A percentile compares a stretch with the other conserved stretches of the same genome.
phyloP scores from a whole-genome alignment of 2,797 vertebrate genomes.

The Lithobates sylvaticus region DNA sequence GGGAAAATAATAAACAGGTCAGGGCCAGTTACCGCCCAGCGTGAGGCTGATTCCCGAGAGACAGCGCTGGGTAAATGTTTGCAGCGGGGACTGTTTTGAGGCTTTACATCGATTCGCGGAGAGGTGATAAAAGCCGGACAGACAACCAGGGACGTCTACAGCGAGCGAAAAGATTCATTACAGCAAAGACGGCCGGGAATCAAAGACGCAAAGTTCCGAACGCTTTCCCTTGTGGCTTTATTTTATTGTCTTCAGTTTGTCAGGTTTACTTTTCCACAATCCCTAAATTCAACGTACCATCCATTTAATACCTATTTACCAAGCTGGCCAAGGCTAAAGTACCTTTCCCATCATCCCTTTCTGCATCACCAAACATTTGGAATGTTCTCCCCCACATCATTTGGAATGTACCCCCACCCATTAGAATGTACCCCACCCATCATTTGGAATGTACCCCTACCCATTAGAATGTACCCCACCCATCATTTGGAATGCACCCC shows the following conservation, averaged over 20 bases:
- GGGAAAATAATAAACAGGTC: constrained; percentile 34
- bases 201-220: background rate
- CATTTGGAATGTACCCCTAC: too few species aligned
- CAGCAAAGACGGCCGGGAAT: too few species aligned
- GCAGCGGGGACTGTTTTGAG: constrained; percentile 6
- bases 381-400: too few species aligned
- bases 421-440: too few species aligned
- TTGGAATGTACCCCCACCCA: too few species aligned
- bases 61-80: constrained; percentile 46
- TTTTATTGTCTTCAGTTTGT: background rate
- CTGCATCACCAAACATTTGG: too few species aligned
- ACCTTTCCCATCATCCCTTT: too few species aligned
- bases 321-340: too few species aligned
- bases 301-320: too few species aligned
- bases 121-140: constrained; percentile 33
- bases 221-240: background rate
- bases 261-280: background rate
- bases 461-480: too few species aligned
- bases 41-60: background rate
- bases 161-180: constrained; percentile 1
- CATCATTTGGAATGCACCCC: too few species aligned
- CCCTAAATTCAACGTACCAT: background rate
- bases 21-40: constrained; percentile 1
- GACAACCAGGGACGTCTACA: constrained; percentile 8
- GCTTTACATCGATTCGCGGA: constrained; percentile 2